Conservation (phyloP, 2,888 invertebrate genomes). For the Lottia scabra region DNA sequence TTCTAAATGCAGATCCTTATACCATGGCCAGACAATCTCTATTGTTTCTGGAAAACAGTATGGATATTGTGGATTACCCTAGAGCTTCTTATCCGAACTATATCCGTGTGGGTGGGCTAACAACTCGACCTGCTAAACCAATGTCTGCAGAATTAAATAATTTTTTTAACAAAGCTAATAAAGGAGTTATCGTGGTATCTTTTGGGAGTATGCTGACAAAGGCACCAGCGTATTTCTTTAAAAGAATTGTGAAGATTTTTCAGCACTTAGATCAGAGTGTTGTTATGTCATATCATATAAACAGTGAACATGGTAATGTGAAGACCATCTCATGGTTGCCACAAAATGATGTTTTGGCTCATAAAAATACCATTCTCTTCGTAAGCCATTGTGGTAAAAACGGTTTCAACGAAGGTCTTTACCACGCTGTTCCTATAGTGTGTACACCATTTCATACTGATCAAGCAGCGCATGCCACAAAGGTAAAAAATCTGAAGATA, state of each 20-base stretch:
- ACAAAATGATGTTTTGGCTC: constrained; percentile 43
- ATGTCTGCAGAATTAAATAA: constrained; percentile 30
- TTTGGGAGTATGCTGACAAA: constrained; percentile 36
- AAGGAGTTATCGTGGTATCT: constrained; percentile 40
- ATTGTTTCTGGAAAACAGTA: constrained; percentile 34
- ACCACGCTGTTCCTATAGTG: constrained; percentile 47
- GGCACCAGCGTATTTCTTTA: constrained; percentile 16
- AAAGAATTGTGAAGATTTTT: constrained; percentile 23
- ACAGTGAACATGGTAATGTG: constrained; percentile 28
- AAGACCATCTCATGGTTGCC: constrained; percentile 39
- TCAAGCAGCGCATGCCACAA: constrained; percentile 27
- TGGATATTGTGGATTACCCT: constrained; percentile 38
- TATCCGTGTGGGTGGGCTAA: constrained; percentile 39
- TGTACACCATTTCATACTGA: constrained; percentile 42
- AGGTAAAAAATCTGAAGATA: constrained; percentile 23
- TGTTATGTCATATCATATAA: constrained; percentile 24
- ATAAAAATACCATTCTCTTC: constrained; percentile 38
- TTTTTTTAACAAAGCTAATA: constrained; percentile 29
- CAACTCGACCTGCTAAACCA: constrained; percentile 30
- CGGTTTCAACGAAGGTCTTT: constrained; percentile 45
- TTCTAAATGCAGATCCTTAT: background rate
- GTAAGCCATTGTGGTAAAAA: constrained; percentile 47
- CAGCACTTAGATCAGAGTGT: constrained; percentile 19
- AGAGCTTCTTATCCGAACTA: constrained; percentile 37
- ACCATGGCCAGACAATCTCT: constrained; percentile 20